phyloP scores from a whole-genome alignment of 2,797 vertebrate genomes.

The Petrocephalus sullivani region DNA sequence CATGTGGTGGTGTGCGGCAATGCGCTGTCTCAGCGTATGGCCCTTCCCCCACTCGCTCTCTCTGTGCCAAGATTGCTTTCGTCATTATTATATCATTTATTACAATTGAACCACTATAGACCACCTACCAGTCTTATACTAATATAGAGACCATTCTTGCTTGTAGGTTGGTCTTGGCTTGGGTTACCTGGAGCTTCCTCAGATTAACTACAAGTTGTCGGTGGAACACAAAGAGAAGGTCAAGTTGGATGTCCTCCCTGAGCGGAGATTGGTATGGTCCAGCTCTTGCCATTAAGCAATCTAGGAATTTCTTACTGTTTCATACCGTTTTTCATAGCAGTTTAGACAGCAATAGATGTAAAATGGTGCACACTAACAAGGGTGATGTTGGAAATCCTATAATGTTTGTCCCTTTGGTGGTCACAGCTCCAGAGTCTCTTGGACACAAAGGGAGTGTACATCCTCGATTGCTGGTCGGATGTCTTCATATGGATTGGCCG shows the following conservation, averaged over 20 bases:
- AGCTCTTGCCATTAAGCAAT: neutral
- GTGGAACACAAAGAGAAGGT: slow-evolving; percentile 91
- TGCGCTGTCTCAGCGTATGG: no score
- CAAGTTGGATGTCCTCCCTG: slow-evolving; percentile 82
- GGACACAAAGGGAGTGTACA: slow-evolving; percentile 92
- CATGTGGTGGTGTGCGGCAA: no score
- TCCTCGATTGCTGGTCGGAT: slow-evolving; percentile 95
- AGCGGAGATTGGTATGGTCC: slow-evolving; percentile 79
- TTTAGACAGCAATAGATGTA: neutral
- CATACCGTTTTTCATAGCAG: neutral
- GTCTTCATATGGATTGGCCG: slow-evolving; percentile 98
- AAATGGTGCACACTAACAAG: neutral
- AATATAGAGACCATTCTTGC: neutral
- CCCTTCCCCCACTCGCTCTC: no score
- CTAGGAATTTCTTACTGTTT: neutral
- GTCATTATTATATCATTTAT: neutral
- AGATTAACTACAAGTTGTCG: slow-evolving; percentile 95
- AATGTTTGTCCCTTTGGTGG: neutral
- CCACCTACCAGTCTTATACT: neutral
- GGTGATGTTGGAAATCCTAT: neutral
- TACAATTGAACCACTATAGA: neutral
- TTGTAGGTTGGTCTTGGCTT: slow-evolving; percentile 86
- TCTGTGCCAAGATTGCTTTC: neutral
- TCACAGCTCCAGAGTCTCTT: slow-evolving; percentile 84
- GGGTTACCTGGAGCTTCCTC: slow-evolving; percentile 94